Percentiles rank a stretch among this genome's conserved stretches.
phyloP scores from a whole-genome alignment of 2,113 vertebrate species.

The Callipepla squamata region DNA sequence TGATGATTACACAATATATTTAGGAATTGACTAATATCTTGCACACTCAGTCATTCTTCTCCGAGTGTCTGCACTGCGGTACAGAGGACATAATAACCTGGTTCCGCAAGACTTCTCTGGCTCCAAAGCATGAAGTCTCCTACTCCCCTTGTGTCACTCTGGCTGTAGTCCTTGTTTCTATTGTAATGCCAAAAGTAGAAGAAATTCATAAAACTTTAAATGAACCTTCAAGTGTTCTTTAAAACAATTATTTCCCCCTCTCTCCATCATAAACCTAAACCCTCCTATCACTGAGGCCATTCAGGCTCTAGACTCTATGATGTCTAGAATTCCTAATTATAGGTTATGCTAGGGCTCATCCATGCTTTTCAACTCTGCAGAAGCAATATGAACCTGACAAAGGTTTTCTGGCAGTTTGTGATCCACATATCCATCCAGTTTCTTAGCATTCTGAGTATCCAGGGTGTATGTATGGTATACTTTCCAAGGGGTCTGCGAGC shows the following conservation, averaged over 20 bases:
- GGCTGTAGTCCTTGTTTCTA: background rate
- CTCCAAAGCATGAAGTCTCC: background rate
- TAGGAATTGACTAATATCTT: background rate
- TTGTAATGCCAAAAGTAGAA: background rate
- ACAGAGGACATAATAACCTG: accelerated
- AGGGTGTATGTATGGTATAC: background rate
- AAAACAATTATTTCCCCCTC: background rate
- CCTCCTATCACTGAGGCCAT: background rate
- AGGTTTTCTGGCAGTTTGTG: background rate
- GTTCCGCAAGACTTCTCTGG: background rate
- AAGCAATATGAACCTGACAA: background rate
- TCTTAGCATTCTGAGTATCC: background rate
- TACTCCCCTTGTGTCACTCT: background rate
- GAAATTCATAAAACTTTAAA: background rate
- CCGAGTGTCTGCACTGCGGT: background rate
- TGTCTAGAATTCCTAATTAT: background rate
- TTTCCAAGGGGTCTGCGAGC: background rate
- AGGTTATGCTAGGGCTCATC: background rate
- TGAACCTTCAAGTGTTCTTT: background rate
- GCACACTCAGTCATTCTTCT: background rate
- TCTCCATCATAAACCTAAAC: no score
- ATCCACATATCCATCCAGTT: background rate
- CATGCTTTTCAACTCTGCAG: background rate
- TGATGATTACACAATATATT: background rate
- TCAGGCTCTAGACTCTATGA: background rate